phyloP scores from a whole-genome alignment of 2,797 vertebrate genomes.

The Spizella passerina region DNA sequence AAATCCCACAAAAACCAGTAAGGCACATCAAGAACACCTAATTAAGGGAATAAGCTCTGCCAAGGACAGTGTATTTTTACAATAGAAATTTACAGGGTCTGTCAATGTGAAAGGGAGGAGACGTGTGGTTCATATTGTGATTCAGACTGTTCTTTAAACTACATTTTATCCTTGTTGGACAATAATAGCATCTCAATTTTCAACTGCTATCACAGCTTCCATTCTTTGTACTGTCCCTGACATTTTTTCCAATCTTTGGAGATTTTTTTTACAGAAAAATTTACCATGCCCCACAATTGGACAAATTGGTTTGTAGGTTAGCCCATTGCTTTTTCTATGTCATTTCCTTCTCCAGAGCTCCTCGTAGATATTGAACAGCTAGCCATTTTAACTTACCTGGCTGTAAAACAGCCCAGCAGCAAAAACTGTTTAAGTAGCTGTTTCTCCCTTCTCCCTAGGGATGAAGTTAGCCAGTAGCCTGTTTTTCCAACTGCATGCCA shows the following conservation, averaged over 20 bases:
- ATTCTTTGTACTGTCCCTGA: neutral
- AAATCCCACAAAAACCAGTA: neutral
- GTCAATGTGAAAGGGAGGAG: neutral
- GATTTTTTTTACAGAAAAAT: neutral
- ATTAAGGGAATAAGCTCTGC: neutral
- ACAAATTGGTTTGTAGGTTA: neutral
- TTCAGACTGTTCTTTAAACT: neutral
- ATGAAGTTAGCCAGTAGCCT: neutral
- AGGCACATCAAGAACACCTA: neutral
- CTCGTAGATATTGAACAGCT: neutral
- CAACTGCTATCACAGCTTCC: neutral
- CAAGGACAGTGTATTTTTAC: neutral
- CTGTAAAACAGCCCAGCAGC: neutral
- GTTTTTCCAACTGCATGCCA: neutral
- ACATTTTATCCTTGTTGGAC: neutral
- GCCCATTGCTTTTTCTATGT: neutral
- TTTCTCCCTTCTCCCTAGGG: neutral
- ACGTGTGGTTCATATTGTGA: neutral
- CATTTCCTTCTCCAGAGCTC: neutral
- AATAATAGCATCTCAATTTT: neutral
- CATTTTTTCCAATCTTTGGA: neutral
- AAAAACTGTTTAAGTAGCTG: neutral
- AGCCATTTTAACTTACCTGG: neutral
- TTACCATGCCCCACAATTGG: rapidly evolving
- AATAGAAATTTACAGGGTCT: neutral